phyloP scores from a whole-genome alignment of 2,113 vertebrate species.

The Lipophrys pholis region DNA sequence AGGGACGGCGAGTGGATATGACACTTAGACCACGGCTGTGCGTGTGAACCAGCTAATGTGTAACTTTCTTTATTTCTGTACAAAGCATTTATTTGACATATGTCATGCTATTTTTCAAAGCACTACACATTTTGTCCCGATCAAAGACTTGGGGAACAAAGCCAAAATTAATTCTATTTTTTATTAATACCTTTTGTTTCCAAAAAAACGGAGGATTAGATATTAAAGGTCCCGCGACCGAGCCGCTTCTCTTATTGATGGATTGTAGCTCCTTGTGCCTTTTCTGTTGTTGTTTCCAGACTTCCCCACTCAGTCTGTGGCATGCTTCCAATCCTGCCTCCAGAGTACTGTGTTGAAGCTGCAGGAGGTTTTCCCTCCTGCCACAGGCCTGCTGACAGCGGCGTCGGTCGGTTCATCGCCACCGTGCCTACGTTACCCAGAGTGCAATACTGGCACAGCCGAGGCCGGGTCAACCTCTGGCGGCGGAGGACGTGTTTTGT shows the following conservation, averaged over 20 bases:
- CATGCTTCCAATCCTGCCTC: conserved; percentile 73
- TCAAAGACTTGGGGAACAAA: conserved; percentile 19
- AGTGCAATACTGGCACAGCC: conserved; percentile 74
- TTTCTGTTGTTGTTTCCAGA: conserved; percentile 40
- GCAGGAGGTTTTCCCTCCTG: conserved; percentile 70
- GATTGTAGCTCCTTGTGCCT: conserved; percentile 41
- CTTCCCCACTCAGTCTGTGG: conserved; percentile 67
- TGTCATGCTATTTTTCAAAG: conserved; percentile 47
- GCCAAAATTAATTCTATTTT: conserved; percentile 62
- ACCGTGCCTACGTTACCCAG: conserved; percentile 78
- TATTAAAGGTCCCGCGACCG: conserved; percentile 61
- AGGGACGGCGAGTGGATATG: conserved; percentile 9
- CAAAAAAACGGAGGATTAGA: conserved; percentile 48
- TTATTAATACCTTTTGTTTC: conserved; percentile 62
- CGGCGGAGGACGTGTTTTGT: conserved; percentile 65
- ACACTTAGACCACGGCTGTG: conserved; percentile 23
- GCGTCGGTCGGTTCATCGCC: conserved; percentile 34
- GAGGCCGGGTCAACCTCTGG: conserved; percentile 63
- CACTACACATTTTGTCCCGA: conserved; percentile 55
- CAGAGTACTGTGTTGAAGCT: conserved; percentile 76
- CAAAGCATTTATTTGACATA: conserved; percentile 51
- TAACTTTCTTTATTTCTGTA: conserved; percentile 44
- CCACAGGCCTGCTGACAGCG: conserved; percentile 62
- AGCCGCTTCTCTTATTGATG: conserved; percentile 38
- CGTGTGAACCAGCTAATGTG: conserved; percentile 25